Evolutionary conservation across 2,797 vertebrate species (phyloP).

Genomic region (Falco concolor): DNA sequence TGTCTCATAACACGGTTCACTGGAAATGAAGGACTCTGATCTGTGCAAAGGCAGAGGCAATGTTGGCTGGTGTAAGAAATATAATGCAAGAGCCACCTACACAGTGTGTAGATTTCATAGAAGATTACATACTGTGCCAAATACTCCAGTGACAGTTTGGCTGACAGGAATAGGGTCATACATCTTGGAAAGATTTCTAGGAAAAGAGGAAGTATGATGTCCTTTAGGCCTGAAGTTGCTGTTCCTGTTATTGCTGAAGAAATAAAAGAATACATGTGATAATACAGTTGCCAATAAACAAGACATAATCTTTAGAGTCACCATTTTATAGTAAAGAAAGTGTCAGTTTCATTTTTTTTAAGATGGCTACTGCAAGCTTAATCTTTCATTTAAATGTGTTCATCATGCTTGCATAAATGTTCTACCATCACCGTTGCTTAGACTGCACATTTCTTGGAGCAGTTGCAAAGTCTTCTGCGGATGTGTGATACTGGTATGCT

Average conservation of each 20-base stretch:
- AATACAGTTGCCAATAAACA: not conserved
- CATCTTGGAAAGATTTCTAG: not conserved
- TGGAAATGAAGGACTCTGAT: not conserved
- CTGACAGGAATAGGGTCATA: not conserved
- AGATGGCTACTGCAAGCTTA: not conserved
- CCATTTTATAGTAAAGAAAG: not conserved
- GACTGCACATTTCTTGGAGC: not conserved
- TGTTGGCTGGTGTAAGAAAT: not conserved
- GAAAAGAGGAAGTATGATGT: not conserved
- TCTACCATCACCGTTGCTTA: not conserved
- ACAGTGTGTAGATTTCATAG: not conserved
- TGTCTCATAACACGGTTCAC: not conserved
- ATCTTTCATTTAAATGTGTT: not conserved
- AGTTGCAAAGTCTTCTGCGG: not conserved
- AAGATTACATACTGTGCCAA: not conserved
- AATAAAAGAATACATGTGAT: not conserved
- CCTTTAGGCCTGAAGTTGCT: not conserved
- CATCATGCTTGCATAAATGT: not conserved
- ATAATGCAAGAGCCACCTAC: not conserved
- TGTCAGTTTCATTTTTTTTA: not conserved
- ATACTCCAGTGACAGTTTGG: not conserved
- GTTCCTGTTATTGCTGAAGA: not conserved
- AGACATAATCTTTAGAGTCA: not conserved
- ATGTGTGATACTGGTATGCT: not conserved
- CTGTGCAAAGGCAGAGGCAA: not conserved